Evolutionary conservation across 1,140 invertebrate genomes (phyloP), one percentile per base, ranked within the genome.

Genomic region (Rhizoglyphus robini): DNA sequence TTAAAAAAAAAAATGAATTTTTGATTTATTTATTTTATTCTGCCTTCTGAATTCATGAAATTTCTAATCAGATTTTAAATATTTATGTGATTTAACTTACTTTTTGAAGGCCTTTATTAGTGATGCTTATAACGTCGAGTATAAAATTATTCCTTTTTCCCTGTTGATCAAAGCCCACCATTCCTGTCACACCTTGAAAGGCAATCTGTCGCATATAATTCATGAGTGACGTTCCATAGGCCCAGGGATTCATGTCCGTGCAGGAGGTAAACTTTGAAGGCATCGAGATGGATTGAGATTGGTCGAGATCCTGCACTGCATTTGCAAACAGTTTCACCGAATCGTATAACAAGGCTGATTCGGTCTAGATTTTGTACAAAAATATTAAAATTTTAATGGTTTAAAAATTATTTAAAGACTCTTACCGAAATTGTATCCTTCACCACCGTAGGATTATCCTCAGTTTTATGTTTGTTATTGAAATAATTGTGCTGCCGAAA

Each of bases 151-250:
- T 87, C 65, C 92, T 80, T 74, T 89, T 91, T 31, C 91, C 91
- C 78, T 91, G 85, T 74, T 90, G 87, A 78, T 94, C 89, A 74
- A 96, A 95, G 75, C 91, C 89, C 68, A 96, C 90, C 11, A 86
- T 83, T 49, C 92, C 91, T 1, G 90, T 93, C 67, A 95, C 76
- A 1, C 92, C 92, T 69, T 84, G 82, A 81, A 92, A 88, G 76
- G 91, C 86, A 13, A 90, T 85, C 88, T 91, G 67, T 65, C 92
- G 94, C 89, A 97, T 96, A 73, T 95, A 96, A 80, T 96, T 96
- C 66, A 96, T 89, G 31, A 97, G 81, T 70, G 88, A 92, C 75
- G 90, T 90, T 51, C 93, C 93, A 73, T 95, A 88, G 15, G 86
- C 85, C 31, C 70, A 72, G 0, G 89, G 89, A 72, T 92, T 86